These are phyloP conservation scores for Urophycis tenuis DNA, from an alignment of 2,797 vertebrate genomes.

Conservation along the genomic window DNA sequence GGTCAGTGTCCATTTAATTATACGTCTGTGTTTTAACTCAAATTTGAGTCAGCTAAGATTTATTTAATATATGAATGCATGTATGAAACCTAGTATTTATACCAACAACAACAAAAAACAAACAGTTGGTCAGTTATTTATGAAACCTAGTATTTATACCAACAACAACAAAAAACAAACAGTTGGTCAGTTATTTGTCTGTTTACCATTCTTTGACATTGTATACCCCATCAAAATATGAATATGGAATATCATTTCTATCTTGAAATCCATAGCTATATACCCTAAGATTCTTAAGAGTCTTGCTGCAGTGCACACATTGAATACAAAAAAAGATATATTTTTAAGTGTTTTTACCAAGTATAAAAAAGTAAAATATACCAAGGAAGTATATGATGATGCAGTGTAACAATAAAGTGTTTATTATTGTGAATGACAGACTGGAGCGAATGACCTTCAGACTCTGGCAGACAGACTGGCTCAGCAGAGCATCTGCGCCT, in stretches of 20 bases:
- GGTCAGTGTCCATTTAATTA: slow-evolving; percentile 59
- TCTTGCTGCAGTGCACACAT: no score
- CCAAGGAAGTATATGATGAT: neutral
- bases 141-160: neutral
- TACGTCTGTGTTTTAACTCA: neutral
- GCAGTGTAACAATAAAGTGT: neutral
- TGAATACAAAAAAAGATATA: no score
- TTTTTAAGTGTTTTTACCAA: no score
- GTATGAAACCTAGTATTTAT: neutral
- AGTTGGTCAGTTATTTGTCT: neutral
- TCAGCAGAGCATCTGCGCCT: slow-evolving; percentile 91
- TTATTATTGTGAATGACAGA: slow-evolving; percentile 58
- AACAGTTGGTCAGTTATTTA: neutral
- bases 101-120: no score
- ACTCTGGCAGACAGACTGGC: slow-evolving; percentile 90
- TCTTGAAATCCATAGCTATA: neutral
- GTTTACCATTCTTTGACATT: neutral
- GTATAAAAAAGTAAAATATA: no score
- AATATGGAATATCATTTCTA: neutral
- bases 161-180: no score
- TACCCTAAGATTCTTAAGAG: neutral
- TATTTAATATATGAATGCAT: neutral
- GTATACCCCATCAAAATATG: no score
- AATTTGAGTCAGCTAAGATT: neutral
- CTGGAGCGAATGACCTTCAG: slow-evolving; percentile 86